These are phyloP conservation scores for Hycleus phaleratus DNA, from an alignment of 1,140 invertebrate species.

Conservation along the genomic window DNA sequence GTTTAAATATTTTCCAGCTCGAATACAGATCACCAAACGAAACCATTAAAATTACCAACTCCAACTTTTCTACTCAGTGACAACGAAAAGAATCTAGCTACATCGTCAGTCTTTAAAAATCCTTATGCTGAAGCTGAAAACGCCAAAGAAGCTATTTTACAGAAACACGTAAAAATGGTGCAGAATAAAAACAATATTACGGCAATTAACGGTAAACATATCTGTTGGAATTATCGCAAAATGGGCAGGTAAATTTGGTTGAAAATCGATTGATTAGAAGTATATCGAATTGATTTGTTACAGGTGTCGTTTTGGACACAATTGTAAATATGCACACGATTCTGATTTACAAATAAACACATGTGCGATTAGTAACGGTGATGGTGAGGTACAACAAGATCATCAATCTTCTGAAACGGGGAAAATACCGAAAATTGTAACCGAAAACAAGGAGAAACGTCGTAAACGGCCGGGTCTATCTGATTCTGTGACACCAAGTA, in stretches of 20 bases:
- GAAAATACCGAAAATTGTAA: constrained; percentile 28
- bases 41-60: constrained; percentile 41
- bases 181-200: constrained; percentile 61
- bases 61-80: constrained; percentile 40
- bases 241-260: constrained; percentile 45
- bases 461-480: constrained; percentile 72
- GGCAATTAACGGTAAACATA: constrained; percentile 78
- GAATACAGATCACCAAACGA: constrained; percentile 6
- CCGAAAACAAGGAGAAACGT: constrained; percentile 45
- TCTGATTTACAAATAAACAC: constrained; percentile 64
- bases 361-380: constrained; percentile 50
- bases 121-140: constrained; percentile 84
- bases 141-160: constrained; percentile 76
- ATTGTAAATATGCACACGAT: constrained; percentile 88
- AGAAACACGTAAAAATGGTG: constrained; percentile 92
- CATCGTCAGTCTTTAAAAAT: constrained; percentile 77
- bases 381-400: constrained; percentile 46
- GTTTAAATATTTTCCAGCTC: constrained; percentile 32
- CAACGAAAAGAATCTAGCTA: constrained; percentile 25
- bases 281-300: no score
- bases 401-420: no score
- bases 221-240: constrained; percentile 90
- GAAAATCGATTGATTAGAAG: no score
- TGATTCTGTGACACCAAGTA: constrained; percentile 69
- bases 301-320: constrained; percentile 78